phyloP scores from a whole-genome alignment of 2,797 vertebrate genomes.

The Pseudopleuronectes americanus region DNA sequence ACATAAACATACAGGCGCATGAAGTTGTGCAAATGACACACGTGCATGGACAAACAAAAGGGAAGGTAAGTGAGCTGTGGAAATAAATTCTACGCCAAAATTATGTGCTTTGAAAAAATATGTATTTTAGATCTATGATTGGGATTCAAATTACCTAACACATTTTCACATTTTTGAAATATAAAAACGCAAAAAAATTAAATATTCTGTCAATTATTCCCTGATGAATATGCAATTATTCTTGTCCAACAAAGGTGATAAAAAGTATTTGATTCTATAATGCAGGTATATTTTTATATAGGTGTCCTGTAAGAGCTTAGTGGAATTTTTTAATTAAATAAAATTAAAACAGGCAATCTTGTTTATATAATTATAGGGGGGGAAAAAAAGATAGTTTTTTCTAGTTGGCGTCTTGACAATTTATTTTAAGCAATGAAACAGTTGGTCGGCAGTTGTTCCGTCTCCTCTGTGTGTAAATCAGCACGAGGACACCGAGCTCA shows the following conservation, averaged over 20 bases:
- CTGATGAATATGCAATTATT: not conserved
- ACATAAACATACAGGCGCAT: slow-evolving; percentile 21
- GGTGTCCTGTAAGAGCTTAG: slow-evolving; percentile 1
- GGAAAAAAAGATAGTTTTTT: too few relatives aligned
- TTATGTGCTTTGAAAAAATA: slow-evolving; percentile 2
- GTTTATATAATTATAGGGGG: too few relatives aligned
- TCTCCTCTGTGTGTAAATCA: slow-evolving; percentile 26
- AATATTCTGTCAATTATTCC: slow-evolving; percentile 14
- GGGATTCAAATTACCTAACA: slow-evolving; percentile 27
- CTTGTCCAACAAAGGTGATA: not conserved
- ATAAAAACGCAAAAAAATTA: slow-evolving; percentile 14
- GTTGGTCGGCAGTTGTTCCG: slow-evolving; percentile 17
- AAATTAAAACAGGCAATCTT: not conserved
- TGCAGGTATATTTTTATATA: not conserved
- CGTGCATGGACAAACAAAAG: slow-evolving; percentile 24
- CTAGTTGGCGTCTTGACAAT: not conserved
- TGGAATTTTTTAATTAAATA: not conserved
- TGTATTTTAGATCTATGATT: not conserved
- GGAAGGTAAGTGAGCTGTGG: slow-evolving; percentile 25
- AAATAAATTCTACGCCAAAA: slow-evolving; percentile 28
- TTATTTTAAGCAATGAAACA: not conserved
- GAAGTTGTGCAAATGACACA: slow-evolving; percentile 24
- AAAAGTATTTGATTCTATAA: not conserved
- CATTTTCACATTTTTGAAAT: slow-evolving; percentile 16
- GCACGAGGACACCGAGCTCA: slow-evolving; percentile 36